Base-by-base conservation (phyloP, 2,888 invertebrate species). In the Bombylius major region DNA sequence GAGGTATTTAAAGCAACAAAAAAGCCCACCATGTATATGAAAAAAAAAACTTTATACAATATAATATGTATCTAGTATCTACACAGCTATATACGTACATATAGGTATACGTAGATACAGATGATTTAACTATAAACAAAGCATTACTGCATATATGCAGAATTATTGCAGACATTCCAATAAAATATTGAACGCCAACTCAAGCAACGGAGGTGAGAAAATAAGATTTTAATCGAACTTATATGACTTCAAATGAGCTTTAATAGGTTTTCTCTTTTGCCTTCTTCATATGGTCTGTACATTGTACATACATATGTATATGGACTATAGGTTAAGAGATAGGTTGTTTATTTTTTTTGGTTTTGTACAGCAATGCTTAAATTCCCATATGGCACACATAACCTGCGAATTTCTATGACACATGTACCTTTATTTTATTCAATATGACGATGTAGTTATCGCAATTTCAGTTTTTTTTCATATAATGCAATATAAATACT, bases 231-330 rank as follows among this genome's bases (percentile, higher is more conserved):
- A 71, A 72, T 72, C 73, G 72, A 70, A 71, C 70, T 68, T 72
- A 70, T 72, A 71, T 72, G 73, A 72, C 72, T 72, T 72, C 71
- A 71, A 72, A 72, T 72, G 72, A 71, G 70, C 70, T 68, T 72
- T 72, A 72, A 72, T 72, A 69, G 71, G 70, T 68, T 69, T 60
- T 66, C 68, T 70, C 70, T 70, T 71, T 70, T 70, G 23, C 23
- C 23, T 23, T 23, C 23, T 23, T 23, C 23, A 23, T 23, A 23
- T 23, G 3, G 23, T 23, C 1, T 23, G 23, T 23, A 23, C n/a
- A n/a, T n/a, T n/a, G n/a, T n/a, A n/a, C n/a, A n/a, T n/a, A n/a
- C n/a, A n/a, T n/a, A n/a, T n/a, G n/a, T 23, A 23, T 23, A 23
- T 23, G 23, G 23, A 23, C 23, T 23, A 23, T 23, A 3, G 23